Evolutionary conservation across 1,140 invertebrate genomes (phyloP).

Genomic region (Nephila pilipes): DNA sequence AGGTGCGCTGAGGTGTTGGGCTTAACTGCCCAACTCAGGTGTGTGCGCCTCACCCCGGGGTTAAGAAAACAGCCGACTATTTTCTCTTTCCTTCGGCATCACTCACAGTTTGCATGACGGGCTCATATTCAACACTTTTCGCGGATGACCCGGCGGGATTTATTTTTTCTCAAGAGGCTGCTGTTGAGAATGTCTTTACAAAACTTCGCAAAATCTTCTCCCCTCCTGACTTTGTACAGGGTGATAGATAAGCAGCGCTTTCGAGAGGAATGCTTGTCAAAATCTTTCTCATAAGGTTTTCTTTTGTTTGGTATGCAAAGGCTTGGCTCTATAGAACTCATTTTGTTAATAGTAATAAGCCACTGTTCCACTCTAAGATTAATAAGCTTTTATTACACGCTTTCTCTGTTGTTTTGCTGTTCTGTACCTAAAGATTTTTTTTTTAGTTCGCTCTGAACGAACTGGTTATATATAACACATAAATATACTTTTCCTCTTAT

Average conservation of each 20-base stretch:
- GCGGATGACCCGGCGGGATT: neutral
- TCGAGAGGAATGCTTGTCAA: neutral
- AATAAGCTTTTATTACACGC: too few species aligned
- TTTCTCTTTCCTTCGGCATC: neutral
- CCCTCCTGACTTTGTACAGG: neutral
- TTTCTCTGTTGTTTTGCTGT: too few species aligned
- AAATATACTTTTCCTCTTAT: too few species aligned
- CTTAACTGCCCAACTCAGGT: slow-evolving; percentile 31
- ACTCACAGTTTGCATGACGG: neutral
- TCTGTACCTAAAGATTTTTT: too few species aligned
- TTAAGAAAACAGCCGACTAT: slow-evolving; percentile 21
- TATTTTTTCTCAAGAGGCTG: slow-evolving; percentile 4
- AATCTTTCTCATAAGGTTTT: neutral
- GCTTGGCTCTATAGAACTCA: too few species aligned
- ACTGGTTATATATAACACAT: too few species aligned
- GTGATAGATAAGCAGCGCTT: neutral
- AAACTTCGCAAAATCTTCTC: neutral
- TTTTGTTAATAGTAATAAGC: too few species aligned
- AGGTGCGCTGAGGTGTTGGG: slow-evolving; percentile 29
- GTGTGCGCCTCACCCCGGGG: slow-evolving; percentile 12
- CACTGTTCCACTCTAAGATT: too few species aligned
- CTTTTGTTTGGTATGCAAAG: too few species aligned
- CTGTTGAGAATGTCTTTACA: neutral
- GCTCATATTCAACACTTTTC: neutral
- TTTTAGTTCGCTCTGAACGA: too few species aligned